Percentiles rank a stretch among this genome's conserved stretches.
Conservation (phyloP, 2,888 invertebrate genomes). For the Heliconius erato region DNA sequence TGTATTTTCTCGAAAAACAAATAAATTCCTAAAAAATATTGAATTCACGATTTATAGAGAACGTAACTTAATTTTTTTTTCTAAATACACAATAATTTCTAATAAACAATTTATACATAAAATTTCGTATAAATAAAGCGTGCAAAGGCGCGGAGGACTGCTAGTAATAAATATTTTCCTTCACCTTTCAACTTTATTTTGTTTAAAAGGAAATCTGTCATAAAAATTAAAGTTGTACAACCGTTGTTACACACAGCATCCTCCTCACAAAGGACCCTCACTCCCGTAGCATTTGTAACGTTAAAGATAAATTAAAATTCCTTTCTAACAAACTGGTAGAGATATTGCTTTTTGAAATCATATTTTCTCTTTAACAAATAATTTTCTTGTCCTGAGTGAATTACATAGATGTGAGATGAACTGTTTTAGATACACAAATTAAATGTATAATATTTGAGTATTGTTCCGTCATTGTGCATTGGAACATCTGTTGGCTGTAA, state of each 20-base stretch:
- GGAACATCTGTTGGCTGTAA: no score
- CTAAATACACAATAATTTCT: no score
- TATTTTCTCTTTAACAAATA: background rate
- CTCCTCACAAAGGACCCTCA: constrained; percentile 37
- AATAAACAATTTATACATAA: no score
- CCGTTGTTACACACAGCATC: constrained; percentile 28
- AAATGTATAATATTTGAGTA: no score
- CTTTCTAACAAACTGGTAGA: background rate
- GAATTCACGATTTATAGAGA: no score
- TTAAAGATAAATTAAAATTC: constrained; percentile 39
- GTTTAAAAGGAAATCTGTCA: constrained; percentile 8
- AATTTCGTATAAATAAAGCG: no score
- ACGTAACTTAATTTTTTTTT: no score
- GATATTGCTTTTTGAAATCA: background rate
- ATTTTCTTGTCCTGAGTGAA: background rate
- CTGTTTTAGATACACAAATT: background rate
- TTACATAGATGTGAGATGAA: background rate
- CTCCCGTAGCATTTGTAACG: constrained; percentile 35
- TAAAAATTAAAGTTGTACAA: constrained; percentile 14
- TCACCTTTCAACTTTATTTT: constrained; percentile 2
- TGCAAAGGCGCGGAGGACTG: background rate
- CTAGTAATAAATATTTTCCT: background rate
- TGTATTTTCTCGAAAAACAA: no score
- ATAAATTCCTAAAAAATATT: no score
- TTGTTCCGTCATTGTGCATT: no score